Evolutionary conservation across 2,797 vertebrate genomes (phyloP), one percentile per base, ranked within the genome.

Genomic region (Phrynocephalus forsythii): DNA sequence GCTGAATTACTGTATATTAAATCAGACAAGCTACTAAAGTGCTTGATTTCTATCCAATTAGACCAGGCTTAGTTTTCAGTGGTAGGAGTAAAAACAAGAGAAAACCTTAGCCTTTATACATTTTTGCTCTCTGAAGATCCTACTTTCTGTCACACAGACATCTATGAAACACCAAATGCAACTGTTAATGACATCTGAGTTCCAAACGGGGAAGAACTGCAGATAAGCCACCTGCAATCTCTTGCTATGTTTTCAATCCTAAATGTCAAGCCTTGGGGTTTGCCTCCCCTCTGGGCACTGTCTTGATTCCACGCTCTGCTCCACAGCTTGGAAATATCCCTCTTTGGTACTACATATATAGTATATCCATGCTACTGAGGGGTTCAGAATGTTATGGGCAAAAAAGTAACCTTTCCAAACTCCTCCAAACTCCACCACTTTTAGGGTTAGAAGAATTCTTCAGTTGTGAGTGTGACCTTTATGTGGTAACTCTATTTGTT

Each of bases 1-100:
- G 48, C 15, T 60, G 44, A 28, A 71, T 87, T 44, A n/a, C n/a
- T n/a, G n/a, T n/a, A 85, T 89, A 88, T 66, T 22, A 68, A 83
- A 89, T 60, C 18, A 84, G 13, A 73, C 38, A n/a, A 26, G 5
- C 68, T 26, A 38, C 60, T 68, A 76, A 87, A 84, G 6, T 20
- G 24, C 4, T 81, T 85, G 15, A 26, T 85, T 82, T 8, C 71
- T 86, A 0, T 0, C 63, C 30, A 20, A 56, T 3, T 30, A 0
- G 0, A 0, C 44, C 24, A 84, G 90, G 68, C 26, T 63, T 10
- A 86, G 80, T 52, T 79, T 20, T 82, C 9, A 68, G 15, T 50
- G 87, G 3, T 38, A n/a, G 2, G 67, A 1, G 1, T 4, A 2
- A 73, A 10, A 72, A 48, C 13, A 66, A 48, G 2, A 5, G 50